Base-by-base conservation (phyloP, 2,797 vertebrate genomes). In the Thunnus albacares region DNA sequence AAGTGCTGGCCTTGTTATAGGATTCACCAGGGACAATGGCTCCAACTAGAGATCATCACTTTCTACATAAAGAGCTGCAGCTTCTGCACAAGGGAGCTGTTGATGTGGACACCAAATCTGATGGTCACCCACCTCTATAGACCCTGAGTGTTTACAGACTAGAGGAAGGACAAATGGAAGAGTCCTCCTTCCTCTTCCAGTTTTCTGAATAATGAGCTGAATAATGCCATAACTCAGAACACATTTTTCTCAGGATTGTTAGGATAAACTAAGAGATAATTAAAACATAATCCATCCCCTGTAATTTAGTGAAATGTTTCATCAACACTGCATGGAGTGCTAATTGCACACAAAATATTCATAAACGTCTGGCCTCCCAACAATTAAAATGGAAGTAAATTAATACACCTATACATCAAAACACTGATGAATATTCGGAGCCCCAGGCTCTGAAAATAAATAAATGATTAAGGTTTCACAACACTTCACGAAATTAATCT, bases 321-420 rank as follows among this genome's bases (percentile, higher is more conserved):
- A 87, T 87, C 79, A 82, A 84, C 84, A 47, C 80, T 12, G 75
- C 85, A 63, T n/a, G 22, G 63, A 74, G 65, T 55, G 76, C 86
- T 92, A 93, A 93, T 92, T 89, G 81, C 84, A 71, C 85, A 83
- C 87, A 86, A 90, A 93, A 91, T 92, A 93, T 93, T 89, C 90
- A 93, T 92, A 90, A 92, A 91, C 62, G 78, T 84, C 91, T 83
- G 83, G 75, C 71, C 77, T 90, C 81, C 78, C 52, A 90, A 92
- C 85, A 88, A 91, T 89, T 82, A 89, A 77, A 86, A 79, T 24
- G 12, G 59, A 79, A 77, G 85, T 61, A 86, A 90, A 92, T 91
- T 65, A 92, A 91, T 87, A 84, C 87, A 90, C 89, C 89, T 92
- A 92, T 92, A 89, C 85, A 93, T 91, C 90, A 93, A 80, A 86